Evolutionary conservation across 2,888 invertebrate genomes (phyloP), one percentile per base, ranked within the genome.

Genomic region (Cephus pygmeus): DNA sequence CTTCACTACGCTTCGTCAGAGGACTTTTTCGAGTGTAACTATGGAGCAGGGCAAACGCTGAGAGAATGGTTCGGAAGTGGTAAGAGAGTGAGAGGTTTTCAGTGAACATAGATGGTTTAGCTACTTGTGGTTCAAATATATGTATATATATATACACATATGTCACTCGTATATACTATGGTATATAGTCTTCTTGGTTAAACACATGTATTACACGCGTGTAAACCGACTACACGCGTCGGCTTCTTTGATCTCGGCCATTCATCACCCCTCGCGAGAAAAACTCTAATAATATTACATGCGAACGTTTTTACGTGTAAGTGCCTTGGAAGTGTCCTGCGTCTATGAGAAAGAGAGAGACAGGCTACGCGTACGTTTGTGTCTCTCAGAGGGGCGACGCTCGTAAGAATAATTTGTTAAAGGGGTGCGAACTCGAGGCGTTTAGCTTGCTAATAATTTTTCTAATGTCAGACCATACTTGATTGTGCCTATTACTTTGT

Each of bases 191-290:
- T 83, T 81, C 83, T 83, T 82, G 80, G 81, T 85, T 83, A 86
- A 88, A 89, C 90, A 87, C 88, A 87, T 91, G 91, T 91, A 91
- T 87, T 91, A 91, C 91, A 91, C 87, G 91, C 90, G 90, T 90
- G 91, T 90, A 91, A 91, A 90, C 87, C 87, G 88, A 89, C 86
- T 88, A 86, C 86, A 86, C 83, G 83, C 82, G 87, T 85, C 88
- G 89, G 88, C 78, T 78, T 82, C 90, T 91, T 91, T 91, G 91
- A 91, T 91, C 90, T 89, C 82, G 76, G 80, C 86, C 89, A 90
- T 91, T 91, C 90, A 91, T 91, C 91, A 91, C 87, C 85, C 87
- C 87, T 84, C 85, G 87, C 85, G 86, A 89, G 88, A 90, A 90
- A 90, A 89, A 88, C 88, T 88, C 89, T 89, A 90, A 90, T 90